Evolutionary conservation across 2,797 vertebrate genomes (phyloP), one percentile per base, ranked within the genome.

Genomic region (Hydrocynus forskahlii): DNA sequence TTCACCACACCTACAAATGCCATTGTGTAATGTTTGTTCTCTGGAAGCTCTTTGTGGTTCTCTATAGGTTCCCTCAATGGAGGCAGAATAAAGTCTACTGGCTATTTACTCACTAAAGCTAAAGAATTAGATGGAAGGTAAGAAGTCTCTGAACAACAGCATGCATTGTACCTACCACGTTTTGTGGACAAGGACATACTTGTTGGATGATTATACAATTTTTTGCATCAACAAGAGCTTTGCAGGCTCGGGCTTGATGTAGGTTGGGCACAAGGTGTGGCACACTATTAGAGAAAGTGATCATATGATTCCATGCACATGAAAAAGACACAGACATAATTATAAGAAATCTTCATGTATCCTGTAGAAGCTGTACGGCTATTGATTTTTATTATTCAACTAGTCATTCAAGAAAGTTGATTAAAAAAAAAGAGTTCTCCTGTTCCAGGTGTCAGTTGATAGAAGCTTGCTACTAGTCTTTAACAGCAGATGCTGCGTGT

Each of bases 231-330:
- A 77, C 48, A 70, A 72, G 68, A 63, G 2, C 19, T 72, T 52
- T 9, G 19, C 79, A 67, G 52, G 79, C 35, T 75, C 14, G 25
- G 54, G 71, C 79, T 66, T 66, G 70, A 57, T 16, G 25, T n/a
- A 45, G 71, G 50, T 55, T 55, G 54, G 52, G 71, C 23, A 35
- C 43, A 35, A 57, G 43, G 78, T 63, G 69, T 72, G 67, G 55
- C 8, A 40, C 4, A 19, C 38, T 12, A 48, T 71, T 23, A 14
- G 43, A 76, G 7, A 76, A 19, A 23, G 9, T 9, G 4, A 71
- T 14, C 48, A n/a, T n/a, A 54, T 9, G 16, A 71, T 43, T 2
- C 43, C 9, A 9, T 43, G 43, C 29, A 29, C 29, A 29, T 29
- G 29, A 29, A 29, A 29, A 29, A 3, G 29, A 1, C 3, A 29